Conservation (phyloP, 2,888 invertebrate species). For the Apodemia duryi region DNA sequence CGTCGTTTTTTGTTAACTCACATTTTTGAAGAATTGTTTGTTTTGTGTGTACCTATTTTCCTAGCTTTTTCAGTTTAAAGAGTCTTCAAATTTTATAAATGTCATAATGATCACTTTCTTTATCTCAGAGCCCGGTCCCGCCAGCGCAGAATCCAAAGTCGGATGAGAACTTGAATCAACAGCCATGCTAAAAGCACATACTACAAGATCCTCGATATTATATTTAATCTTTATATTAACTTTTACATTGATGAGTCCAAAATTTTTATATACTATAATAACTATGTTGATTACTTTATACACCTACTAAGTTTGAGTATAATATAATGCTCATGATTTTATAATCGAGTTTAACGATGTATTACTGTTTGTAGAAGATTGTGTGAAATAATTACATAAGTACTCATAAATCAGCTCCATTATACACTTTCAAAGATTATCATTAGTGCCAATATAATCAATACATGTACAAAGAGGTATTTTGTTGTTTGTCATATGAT, state of each 20-base stretch:
- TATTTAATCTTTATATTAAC: slow-evolving; percentile 37
- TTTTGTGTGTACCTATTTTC: not conserved
- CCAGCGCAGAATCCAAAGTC: slow-evolving; percentile 81
- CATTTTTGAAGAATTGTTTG: slow-evolving; percentile 4
- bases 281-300: slow-evolving; percentile 48
- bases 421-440: slow-evolving; percentile 10
- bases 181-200: slow-evolving; percentile 70
- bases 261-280: slow-evolving; percentile 48
- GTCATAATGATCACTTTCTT: slow-evolving; percentile 39
- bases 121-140: slow-evolving; percentile 84
- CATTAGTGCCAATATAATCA: slow-evolving; percentile 21
- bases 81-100: too few relatives aligned
- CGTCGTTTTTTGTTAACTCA: slow-evolving; percentile 18
- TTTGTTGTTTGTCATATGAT: not conserved
- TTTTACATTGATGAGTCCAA: slow-evolving; percentile 44
- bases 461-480: not conserved
- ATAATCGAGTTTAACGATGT: not conserved
- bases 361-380: slow-evolving; percentile 5
- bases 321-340: slow-evolving; percentile 18
- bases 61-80: not conserved
- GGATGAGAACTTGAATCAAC: slow-evolving; percentile 87
- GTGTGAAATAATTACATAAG: not conserved
- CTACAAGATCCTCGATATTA: slow-evolving; percentile 13
- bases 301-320: slow-evolving; percentile 43
- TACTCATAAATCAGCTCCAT: not conserved